Evolutionary conservation across 2,888 invertebrate genomes (phyloP).

Genomic region (Erpobdella octoculata): DNA sequence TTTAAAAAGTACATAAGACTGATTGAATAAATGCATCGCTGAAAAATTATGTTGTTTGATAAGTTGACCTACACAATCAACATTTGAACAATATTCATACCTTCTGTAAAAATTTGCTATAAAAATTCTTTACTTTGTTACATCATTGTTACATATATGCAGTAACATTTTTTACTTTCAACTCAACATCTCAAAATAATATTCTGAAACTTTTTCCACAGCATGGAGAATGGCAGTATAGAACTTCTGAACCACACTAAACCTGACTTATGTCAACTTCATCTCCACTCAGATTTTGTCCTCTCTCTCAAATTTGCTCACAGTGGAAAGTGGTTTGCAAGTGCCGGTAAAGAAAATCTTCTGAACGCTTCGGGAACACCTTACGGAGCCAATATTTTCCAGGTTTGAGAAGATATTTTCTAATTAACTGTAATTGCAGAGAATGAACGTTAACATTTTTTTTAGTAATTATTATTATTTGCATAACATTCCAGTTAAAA

Average conservation of each 20-base stretch:
- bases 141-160: not conserved
- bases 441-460: not conserved
- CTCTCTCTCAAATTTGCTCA: slow-evolving; percentile 84
- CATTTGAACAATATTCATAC: too few relatives aligned
- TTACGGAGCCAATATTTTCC: slow-evolving; percentile 87
- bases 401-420: slow-evolving; percentile 57
- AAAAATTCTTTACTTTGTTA: not conserved
- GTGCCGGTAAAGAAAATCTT: slow-evolving; percentile 85
- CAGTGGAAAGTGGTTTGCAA: slow-evolving; percentile 91
- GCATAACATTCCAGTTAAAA: slow-evolving; percentile 57
- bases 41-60: too few relatives aligned
- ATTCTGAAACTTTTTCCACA: too few relatives aligned
- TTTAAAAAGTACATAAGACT: too few relatives aligned
- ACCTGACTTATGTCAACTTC: slow-evolving; percentile 85
- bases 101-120: too few relatives aligned
- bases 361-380: slow-evolving; percentile 91
- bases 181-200: too few relatives aligned
- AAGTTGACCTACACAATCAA: too few relatives aligned
- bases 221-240: slow-evolving; percentile 88
- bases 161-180: too few relatives aligned
- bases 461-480: not conserved
- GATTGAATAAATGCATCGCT: too few relatives aligned
- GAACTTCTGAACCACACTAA: slow-evolving; percentile 72
- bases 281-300: slow-evolving; percentile 89
- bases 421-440: not conserved